phyloP scores from a whole-genome alignment of 23 tunicate species.

The Halocynthia aurantium region DNA sequence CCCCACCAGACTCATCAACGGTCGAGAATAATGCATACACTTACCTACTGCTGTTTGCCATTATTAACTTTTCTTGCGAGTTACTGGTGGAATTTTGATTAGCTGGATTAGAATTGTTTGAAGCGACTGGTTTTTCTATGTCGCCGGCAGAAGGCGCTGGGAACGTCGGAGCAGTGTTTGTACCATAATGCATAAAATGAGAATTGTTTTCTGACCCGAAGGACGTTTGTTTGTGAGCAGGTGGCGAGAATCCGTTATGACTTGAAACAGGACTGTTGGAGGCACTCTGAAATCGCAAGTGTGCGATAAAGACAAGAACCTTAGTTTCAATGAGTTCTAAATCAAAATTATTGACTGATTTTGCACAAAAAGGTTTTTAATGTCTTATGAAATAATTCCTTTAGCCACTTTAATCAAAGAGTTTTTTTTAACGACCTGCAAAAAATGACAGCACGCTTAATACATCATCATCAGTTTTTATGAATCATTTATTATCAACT shows the following conservation, averaged over 20 bases:
- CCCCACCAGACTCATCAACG: no score
- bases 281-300: slow-evolving; percentile 25
- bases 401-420: no score
- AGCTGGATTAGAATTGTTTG: not conserved
- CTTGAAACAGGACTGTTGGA: slow-evolving; percentile 78
- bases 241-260: slow-evolving; percentile 82
- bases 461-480: no score
- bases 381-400: no score
- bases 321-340: no score
- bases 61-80: not conserved
- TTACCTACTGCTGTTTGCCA: slow-evolving; percentile 17
- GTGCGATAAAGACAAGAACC: no score
- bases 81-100: not conserved
- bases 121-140: not conserved
- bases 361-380: no score
- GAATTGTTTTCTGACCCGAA: slow-evolving; percentile 1
- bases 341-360: no score
- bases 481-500: no score
- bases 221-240: slow-evolving; percentile 20
- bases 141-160: not conserved
- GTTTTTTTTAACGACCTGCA: no score
- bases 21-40: not conserved
- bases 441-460: no score
- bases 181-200: slow-evolving; percentile 4
- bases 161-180: not conserved